These are phyloP conservation scores for Anorthoa munda DNA, from an alignment of 2,888 invertebrate genomes.

Conservation along the genomic window DNA sequence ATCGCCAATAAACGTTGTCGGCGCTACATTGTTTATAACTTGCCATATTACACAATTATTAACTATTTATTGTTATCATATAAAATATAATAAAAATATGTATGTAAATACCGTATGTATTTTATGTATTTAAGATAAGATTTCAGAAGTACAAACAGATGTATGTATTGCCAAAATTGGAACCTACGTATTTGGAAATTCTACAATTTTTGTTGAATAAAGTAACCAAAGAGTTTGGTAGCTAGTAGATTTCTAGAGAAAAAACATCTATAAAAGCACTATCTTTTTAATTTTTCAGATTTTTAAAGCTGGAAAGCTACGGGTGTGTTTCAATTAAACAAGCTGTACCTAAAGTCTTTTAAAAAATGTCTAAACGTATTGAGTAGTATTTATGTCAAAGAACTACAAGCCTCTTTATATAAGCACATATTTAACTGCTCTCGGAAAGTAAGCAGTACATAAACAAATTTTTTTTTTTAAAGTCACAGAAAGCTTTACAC, in stretches of 20 bases:
- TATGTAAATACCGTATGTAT: slow-evolving; percentile 42
- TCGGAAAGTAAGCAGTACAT: background rate
- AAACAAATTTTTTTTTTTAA: background rate
- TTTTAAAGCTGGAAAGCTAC: slow-evolving; percentile 51
- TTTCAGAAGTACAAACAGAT: slow-evolving; percentile 9
- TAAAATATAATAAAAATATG: slow-evolving; percentile 32
- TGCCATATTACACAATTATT: slow-evolving; percentile 59
- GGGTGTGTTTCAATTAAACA: slow-evolving; percentile 14
- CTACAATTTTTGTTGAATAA: slow-evolving; percentile 3
- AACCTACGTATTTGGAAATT: slow-evolving; percentile 18
- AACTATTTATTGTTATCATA: slow-evolving; percentile 55
- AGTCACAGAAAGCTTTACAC: background rate
- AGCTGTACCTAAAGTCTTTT: slow-evolving; percentile 2
- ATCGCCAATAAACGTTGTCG: slow-evolving; percentile 50
- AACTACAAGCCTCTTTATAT: slow-evolving; percentile 37
- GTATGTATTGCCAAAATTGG: slow-evolving; percentile 20
- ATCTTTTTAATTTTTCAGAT: slow-evolving; percentile 62
- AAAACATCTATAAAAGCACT: slow-evolving; percentile 37
- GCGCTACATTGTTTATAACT: slow-evolving; percentile 62
- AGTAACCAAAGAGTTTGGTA: slow-evolving; percentile 28
- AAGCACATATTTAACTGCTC: background rate
- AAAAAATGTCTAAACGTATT: background rate
- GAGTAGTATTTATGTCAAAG: slow-evolving; percentile 14
- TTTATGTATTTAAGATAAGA: slow-evolving; percentile 40
- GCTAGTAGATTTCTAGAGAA: slow-evolving; percentile 30